Evolutionary conservation across 2,888 invertebrate genomes (phyloP).

Genomic region (Lepidocyrtoides sp.): DNA sequence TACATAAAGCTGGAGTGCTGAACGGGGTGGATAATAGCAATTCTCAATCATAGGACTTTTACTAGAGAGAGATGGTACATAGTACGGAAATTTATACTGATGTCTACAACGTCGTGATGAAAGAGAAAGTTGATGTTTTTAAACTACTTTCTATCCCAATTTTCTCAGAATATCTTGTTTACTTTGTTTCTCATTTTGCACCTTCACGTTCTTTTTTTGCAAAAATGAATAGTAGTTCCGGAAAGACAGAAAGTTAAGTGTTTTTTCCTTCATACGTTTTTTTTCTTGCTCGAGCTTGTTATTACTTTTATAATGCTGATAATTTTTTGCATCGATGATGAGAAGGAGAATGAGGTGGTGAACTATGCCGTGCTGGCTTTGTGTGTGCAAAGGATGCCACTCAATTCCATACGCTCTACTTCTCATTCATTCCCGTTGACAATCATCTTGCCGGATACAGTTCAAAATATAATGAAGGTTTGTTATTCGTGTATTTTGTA

Average conservation of each 20-base stretch:
- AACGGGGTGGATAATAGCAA: background rate
- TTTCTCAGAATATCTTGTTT: background rate
- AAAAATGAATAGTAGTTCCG: background rate
- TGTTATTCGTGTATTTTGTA: too few relatives aligned
- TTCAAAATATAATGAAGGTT: background rate
- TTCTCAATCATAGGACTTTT: background rate
- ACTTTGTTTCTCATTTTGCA: background rate
- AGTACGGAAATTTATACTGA: background rate
- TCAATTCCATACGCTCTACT: conserved; percentile 1
- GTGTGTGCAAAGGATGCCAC: background rate
- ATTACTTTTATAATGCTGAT: conserved; percentile 24
- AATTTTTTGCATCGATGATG: background rate
- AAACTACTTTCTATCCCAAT: background rate
- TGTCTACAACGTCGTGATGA: background rate
- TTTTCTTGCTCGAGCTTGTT: background rate
- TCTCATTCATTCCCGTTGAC: conserved; percentile 14
- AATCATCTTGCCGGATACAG: background rate
- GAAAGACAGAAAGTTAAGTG: background rate
- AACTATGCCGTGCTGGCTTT: background rate
- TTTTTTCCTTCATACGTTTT: background rate
- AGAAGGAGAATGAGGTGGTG: background rate
- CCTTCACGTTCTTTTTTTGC: background rate
- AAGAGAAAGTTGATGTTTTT: background rate
- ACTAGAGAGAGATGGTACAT: background rate
- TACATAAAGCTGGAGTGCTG: background rate